Evolutionary conservation across 2,113 vertebrate species (phyloP).

Genomic region (Danio rerio): DNA sequence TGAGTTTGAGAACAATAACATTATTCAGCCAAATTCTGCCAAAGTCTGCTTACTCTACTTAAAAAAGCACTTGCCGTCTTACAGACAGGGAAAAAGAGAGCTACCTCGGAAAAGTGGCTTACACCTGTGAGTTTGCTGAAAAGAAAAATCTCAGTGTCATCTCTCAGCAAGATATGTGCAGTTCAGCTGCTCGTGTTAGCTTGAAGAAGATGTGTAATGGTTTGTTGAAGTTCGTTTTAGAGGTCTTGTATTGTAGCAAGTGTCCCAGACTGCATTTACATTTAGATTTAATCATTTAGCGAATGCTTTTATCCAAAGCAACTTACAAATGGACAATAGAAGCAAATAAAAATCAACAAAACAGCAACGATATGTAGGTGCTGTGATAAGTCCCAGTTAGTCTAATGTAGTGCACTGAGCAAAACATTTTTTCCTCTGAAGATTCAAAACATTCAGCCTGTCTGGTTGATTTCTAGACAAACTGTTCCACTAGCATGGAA

Average conservation of each 20-base stretch:
- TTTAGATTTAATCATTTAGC: too few species aligned
- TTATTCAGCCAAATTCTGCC: conserved; percentile 32
- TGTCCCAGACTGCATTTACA: neutral
- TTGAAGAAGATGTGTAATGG: conserved; percentile 3
- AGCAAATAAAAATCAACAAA: too few species aligned
- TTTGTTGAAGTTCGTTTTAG: neutral
- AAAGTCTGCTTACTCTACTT: conserved; percentile 34
- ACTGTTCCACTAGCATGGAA: too few species aligned
- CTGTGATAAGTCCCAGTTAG: too few species aligned
- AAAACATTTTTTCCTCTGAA: too few species aligned
- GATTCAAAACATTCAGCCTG: too few species aligned
- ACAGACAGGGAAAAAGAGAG: conserved; percentile 24
- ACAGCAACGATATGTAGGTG: too few species aligned
- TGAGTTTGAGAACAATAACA: conserved; percentile 26
- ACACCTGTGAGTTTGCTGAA: conserved; percentile 39
- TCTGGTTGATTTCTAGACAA: too few species aligned
- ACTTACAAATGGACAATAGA: too few species aligned
- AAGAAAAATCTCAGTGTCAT: conserved; percentile 17
- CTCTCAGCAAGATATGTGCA: conserved; percentile 15
- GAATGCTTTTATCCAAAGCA: too few species aligned
- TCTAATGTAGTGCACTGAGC: too few species aligned
- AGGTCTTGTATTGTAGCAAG: neutral
- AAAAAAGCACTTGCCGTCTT: conserved; percentile 6
- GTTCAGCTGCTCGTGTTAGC: conserved; percentile 3
- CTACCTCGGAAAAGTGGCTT: conserved; percentile 17